A percentile compares a stretch with the other conserved stretches of the same genome.
These are phyloP conservation scores for Sycophaga agraensis DNA, from an alignment of 1,140 invertebrate species.

Conservation along the genomic window DNA sequence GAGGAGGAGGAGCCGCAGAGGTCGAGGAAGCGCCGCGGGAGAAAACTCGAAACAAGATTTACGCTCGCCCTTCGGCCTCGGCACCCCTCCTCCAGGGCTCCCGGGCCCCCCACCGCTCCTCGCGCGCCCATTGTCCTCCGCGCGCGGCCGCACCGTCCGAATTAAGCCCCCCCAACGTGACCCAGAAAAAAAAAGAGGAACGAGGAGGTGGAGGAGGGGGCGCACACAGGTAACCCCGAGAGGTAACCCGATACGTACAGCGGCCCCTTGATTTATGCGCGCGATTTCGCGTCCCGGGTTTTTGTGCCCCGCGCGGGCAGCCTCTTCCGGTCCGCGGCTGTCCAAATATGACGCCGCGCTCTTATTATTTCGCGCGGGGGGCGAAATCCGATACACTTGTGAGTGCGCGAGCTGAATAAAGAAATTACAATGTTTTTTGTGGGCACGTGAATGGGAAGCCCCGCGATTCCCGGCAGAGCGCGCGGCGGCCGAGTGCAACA, in stretches of 20 bases:
- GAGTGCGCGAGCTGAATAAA: neutral
- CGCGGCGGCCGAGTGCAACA: no score
- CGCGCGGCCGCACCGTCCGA: neutral
- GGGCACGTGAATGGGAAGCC: no score
- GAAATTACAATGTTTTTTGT: slow-evolving; percentile 4
- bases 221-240: no score
- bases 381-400: slow-evolving; percentile 6
- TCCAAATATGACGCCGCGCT: slow-evolving; percentile 10
- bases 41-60: no score
- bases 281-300: neutral
- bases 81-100: neutral
- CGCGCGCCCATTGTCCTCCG: no score
- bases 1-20: no score
- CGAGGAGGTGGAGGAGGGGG: neutral
- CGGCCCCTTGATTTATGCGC: slow-evolving; percentile 1
- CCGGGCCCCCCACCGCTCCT: no score
- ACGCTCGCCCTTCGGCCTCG: neutral
- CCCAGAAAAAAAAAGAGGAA: no score
- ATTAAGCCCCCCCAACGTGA: neutral
- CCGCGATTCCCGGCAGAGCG: no score
- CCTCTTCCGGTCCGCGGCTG: slow-evolving; percentile 5
- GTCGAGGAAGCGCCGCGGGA: no score
- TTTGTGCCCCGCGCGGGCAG: no score
- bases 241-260: slow-evolving; percentile 4
- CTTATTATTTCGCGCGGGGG: neutral